Evolutionary conservation across 2,888 invertebrate species (phyloP), one percentile per base, ranked within the genome.

Genomic region (Lamproptera curius): DNA sequence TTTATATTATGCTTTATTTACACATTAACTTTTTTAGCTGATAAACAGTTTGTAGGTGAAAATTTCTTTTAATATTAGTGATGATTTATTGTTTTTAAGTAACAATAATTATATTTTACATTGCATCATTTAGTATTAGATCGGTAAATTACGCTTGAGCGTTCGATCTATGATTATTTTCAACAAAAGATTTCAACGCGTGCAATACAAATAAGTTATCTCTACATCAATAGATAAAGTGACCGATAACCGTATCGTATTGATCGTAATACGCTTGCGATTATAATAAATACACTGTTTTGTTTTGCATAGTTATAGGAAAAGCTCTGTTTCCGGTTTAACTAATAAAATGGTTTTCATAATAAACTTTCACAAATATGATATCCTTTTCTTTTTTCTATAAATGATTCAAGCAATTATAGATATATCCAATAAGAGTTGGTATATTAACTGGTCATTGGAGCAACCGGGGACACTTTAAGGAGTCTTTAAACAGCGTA

Each of bases 151-250:
- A 31, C 11, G 14, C n/a, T 43, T 11, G 16, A 8, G 14, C 17
- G 40, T 35, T 28, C 16, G 26, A 28, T 23, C 16, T 15, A 40
- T 47, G 47, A 55, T 56, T 48, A 57, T 55, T 53, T 46, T 52
- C 61, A 70, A 68, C 62, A 81, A 86, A 85, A 87, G 86, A 86
- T 71, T 69, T 86, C 81, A 86, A 87, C 86, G 86, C 78, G 81
- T 60, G 51, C 58, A 54, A 50, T 53, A 61, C 66, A 65, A 70
- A 72, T 59, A 73, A 63, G 59, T 71, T 76, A 80, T 76, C 75
- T 58, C 67, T 67, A 67, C 58, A 63, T 65, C 68, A 59, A 72
- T 67, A 76, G 73, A 73, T 73, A 48, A 43, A 71, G 70, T 62
- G 59, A 58, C 40, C 55, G 77, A 81, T 82, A 81, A 73, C 63